Base-by-base conservation (phyloP, 1,140 invertebrate genomes). In the Saccostrea glomerata region DNA sequence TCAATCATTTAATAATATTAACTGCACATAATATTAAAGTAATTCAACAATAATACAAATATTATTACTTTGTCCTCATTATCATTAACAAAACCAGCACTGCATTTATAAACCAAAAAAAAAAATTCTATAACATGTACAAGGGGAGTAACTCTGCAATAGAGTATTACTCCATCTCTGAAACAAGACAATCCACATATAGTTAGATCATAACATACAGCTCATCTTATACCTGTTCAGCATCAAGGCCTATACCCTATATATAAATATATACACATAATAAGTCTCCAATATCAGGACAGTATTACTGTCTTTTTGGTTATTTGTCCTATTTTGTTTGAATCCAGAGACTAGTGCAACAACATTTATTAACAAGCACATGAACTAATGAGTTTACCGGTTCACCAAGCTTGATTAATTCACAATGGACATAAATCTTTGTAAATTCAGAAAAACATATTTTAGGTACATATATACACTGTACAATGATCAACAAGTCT, bases 161-260 rank as follows among this genome's bases (percentile, higher is more conserved):
- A 36, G 58, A 58, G 58, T 15, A 20, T 15, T 60, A 17, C 20
- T 20, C 58, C 58, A 5, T 60, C 4, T 63, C 7, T 63, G 17
- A 20, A 63, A 63, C 17, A 17, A 63, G 58, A 63, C 58, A 20
- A 63, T 63, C 17, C 58, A 63, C 17, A n/a, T 63, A 20, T 63
- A 63, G 58, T 20, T 20, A 77, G 13, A 77, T 6, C 25, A 13
- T 66, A 23, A 66, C 60, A 66, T 23, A 36, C 25, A 77, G 70
- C 2, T 77, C 30, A 77, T 77, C 25, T 25, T 12, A 25, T 77
- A 77, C 70, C 70, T 77, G 25, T 77, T 77, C 70, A 30, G 70
- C 70, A 77, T 25, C 70, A 30, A 77, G 70, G 70, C 70, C 70
- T 77, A 77, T 30, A 30, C 70, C 70, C 70, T 77, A 77, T 25